These are phyloP conservation scores for Drosophila miranda DNA, from an alignment of 1,140 invertebrate species.

Conservation along the genomic window DNA sequence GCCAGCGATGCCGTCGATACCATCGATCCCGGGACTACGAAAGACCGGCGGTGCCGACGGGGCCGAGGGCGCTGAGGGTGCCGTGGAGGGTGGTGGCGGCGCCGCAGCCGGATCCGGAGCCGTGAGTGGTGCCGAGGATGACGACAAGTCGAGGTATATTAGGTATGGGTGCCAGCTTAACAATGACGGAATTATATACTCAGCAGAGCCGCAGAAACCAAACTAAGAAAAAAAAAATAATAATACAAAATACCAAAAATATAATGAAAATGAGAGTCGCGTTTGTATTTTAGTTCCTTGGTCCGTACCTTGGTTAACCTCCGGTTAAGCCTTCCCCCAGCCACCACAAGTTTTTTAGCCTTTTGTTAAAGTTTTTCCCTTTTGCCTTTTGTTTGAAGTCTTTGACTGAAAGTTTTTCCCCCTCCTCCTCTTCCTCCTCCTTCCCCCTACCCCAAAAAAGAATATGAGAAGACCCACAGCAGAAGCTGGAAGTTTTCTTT, in stretches of 20 bases:
- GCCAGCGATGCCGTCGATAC: constrained; percentile 82
- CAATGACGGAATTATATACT: constrained; percentile 82
- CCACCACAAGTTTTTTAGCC: constrained; percentile 1
- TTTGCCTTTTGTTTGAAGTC: constrained; percentile 40
- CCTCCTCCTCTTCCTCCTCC: not conserved
- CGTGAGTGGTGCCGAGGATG: constrained; percentile 89
- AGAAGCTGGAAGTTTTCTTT: constrained; percentile 17
- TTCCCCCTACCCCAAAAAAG: not conserved
- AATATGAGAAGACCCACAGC: constrained; percentile 10
- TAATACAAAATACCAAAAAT: constrained; percentile 10
- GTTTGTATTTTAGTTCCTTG: constrained; percentile 51
- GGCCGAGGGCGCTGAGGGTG: constrained; percentile 81
- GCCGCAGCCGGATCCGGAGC: constrained; percentile 82
- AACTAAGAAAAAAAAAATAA: constrained; percentile 3
- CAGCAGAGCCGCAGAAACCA: constrained; percentile 41
- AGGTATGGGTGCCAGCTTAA: constrained; percentile 84
- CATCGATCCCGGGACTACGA: constrained; percentile 87
- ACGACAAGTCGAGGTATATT: constrained; percentile 91
- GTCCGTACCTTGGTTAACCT: constrained; percentile 35
- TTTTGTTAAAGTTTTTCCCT: constrained; percentile 40
- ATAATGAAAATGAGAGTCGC: constrained; percentile 42
- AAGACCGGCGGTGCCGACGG: constrained; percentile 83
- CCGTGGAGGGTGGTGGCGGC: constrained; percentile 71
- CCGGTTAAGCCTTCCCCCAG: constrained; percentile 14
- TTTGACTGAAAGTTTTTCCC: constrained; percentile 16